A percentile compares a stretch with the other conserved stretches of the same genome.
Conservation (phyloP, 2,888 invertebrate species). For the Salticus scenicus region DNA sequence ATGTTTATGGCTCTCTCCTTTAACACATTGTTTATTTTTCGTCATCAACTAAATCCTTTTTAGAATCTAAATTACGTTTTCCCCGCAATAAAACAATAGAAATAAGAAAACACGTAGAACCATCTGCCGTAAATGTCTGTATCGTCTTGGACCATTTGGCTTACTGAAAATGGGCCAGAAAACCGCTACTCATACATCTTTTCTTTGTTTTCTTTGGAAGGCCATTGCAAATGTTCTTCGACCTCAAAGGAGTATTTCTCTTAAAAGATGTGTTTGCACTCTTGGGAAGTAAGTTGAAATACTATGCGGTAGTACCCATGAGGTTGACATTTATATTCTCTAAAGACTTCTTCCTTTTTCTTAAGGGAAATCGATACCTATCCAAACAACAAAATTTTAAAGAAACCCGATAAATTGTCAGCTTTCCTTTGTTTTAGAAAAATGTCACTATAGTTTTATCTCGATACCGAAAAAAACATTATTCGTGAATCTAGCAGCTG, state of each 20-base stretch:
- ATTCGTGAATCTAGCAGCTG: not conserved
- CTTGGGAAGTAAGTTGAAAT: constrained; percentile 60
- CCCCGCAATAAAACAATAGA: not conserved
- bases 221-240: constrained; percentile 52
- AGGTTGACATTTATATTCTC: constrained; percentile 67
- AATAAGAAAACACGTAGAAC: not conserved
- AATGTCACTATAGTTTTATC: not conserved
- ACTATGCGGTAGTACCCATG: constrained; percentile 63
- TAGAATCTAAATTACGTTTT: not conserved
- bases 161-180: constrained; percentile 45
- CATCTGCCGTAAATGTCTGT: constrained; percentile 39
- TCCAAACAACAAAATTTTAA: constrained; percentile 1
- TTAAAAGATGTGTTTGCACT: constrained; percentile 53
- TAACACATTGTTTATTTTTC: no score
- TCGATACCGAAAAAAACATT: not conserved
- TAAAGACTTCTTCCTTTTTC: constrained; percentile 43
- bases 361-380: constrained; percentile 49
- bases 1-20: no score
- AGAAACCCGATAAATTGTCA: not conserved
- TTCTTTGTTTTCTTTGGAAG: constrained; percentile 32
- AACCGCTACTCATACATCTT: constrained; percentile 41
- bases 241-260: constrained; percentile 42
- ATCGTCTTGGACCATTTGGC: constrained; percentile 40
- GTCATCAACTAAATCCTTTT: not conserved
- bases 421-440: not conserved